Conservation (phyloP, 2,888 invertebrate genomes). For the Slavum lentiscoides region DNA sequence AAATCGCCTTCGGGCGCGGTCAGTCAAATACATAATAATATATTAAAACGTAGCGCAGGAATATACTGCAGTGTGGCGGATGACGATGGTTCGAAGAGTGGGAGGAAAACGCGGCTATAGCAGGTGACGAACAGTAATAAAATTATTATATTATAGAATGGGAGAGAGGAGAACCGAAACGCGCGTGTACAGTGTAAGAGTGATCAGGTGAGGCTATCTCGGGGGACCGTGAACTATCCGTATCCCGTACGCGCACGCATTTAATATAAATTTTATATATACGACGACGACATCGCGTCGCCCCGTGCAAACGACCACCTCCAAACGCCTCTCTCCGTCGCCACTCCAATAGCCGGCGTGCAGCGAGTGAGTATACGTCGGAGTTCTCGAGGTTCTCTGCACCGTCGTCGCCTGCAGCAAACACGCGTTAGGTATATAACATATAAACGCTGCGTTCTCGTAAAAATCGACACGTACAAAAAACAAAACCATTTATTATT, state of each 20-base stretch:
- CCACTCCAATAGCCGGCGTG: too few relatives aligned
- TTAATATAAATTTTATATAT: too few relatives aligned
- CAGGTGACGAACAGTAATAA: too few relatives aligned
- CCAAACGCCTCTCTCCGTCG: too few relatives aligned
- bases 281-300: not conserved
- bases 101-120: too few relatives aligned
- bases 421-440: not conserved
- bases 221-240: slow-evolving; percentile 41
- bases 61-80: too few relatives aligned
- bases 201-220: slow-evolving; percentile 51
- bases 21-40: too few relatives aligned
- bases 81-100: too few relatives aligned
- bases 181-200: not conserved
- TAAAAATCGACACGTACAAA: slow-evolving; percentile 50
- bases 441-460: not conserved
- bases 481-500: slow-evolving; percentile 52
- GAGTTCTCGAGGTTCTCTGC: not conserved
- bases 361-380: too few relatives aligned
- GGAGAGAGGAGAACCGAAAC: not conserved
- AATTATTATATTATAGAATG: too few relatives aligned
- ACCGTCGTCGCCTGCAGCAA: not conserved
- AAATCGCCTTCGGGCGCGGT: too few relatives aligned
- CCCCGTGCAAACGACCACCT: not conserved
- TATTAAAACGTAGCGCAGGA: too few relatives aligned
- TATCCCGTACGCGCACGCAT: not conserved